Conservation (phyloP, 2,888 invertebrate species). For the Melolontha melolontha region DNA sequence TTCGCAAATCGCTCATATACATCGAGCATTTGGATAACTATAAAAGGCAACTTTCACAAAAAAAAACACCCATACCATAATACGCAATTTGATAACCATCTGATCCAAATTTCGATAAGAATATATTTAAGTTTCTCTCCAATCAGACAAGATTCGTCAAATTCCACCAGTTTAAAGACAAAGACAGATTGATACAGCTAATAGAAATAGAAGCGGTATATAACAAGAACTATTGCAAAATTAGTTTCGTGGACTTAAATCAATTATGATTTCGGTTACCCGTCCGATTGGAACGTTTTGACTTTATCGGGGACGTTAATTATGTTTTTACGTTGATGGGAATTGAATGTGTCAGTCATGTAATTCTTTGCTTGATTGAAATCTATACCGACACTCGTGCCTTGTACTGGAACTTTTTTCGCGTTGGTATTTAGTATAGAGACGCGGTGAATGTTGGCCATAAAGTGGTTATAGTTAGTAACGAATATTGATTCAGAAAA, state of each 20-base stretch:
- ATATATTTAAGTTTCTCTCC: not conserved
- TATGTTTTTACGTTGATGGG: conserved; percentile 10
- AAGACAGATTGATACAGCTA: not conserved
- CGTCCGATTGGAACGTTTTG: conserved; percentile 11
- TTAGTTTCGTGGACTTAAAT: conserved; percentile 23
- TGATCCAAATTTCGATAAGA: conserved; percentile 9
- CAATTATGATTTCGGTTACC: conserved; percentile 18
- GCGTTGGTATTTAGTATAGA: not conserved
- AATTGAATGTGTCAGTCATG: conserved; percentile 26
- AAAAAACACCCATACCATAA: not conserved
- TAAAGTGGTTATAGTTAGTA: no score
- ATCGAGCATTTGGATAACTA: not conserved
- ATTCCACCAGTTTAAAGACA: not conserved
- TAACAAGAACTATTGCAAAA: not conserved
- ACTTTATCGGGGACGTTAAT: conserved; percentile 25
- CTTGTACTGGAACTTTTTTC: not conserved
- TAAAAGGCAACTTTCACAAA: conserved; percentile 13
- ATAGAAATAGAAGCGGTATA: not conserved
- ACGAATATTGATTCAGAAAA: no score
- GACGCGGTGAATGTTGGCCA: no score
- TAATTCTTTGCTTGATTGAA: conserved; percentile 14
- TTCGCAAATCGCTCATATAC: no score
- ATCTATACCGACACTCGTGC: conserved; percentile 1
- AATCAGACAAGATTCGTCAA: conserved; percentile 2
- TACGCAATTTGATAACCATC: not conserved